Percentiles rank a stretch among this genome's conserved stretches.
Evolutionary conservation across 1,140 invertebrate genomes (phyloP).

Genomic region (Trichonephila clavata): DNA sequence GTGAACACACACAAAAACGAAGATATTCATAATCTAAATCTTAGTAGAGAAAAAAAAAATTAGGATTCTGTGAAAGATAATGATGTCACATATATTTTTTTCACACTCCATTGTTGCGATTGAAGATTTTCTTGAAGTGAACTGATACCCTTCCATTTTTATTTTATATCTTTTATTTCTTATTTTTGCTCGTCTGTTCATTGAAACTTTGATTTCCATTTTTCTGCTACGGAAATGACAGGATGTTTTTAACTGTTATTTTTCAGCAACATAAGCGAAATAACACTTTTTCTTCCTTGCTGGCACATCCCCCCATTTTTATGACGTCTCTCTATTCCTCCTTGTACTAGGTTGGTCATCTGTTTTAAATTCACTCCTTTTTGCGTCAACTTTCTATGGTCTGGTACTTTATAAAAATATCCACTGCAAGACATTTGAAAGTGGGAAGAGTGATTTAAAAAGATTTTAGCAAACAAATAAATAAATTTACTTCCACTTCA

Average conservation of each 20-base stretch:
- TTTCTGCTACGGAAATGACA: background rate
- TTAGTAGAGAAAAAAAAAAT: background rate
- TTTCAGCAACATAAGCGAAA: background rate
- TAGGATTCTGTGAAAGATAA: background rate
- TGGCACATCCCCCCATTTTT: background rate
- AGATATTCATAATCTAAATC: background rate
- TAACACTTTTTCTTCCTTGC: background rate
- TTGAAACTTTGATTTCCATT: background rate
- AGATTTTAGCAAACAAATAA: background rate
- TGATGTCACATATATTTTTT: background rate
- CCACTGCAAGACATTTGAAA: background rate
- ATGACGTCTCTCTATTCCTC: background rate
- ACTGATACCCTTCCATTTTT: background rate
- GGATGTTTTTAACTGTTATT: background rate
- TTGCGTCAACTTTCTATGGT: background rate
- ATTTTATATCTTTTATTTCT: background rate
- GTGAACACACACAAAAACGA: background rate
- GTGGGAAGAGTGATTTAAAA: background rate
- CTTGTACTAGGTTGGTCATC: background rate
- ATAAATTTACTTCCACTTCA: constrained; percentile 7
- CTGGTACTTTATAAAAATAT: background rate
- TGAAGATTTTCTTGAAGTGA: background rate
- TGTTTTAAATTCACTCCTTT: background rate
- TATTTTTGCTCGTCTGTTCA: background rate
- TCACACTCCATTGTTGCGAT: background rate